Conservation (phyloP, 2,113 vertebrate species). For the Sterna hirundo region DNA sequence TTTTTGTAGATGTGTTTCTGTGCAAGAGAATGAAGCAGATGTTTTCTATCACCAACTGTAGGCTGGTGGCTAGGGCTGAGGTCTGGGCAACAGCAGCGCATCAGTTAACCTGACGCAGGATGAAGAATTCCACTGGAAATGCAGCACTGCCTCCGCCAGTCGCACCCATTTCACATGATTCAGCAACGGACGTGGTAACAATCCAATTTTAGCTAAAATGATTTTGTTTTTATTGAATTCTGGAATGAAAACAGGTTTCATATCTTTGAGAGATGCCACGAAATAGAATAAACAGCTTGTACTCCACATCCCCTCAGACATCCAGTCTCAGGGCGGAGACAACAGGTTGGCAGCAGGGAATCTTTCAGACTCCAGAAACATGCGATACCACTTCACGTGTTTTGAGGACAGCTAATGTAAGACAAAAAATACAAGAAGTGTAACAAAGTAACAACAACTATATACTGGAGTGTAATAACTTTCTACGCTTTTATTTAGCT, state of each 20-base stretch:
- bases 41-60: background rate
- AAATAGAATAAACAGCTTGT: slow-evolving; percentile 42
- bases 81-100: background rate
- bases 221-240: slow-evolving; percentile 32
- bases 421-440: background rate
- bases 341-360: background rate
- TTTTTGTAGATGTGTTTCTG: background rate
- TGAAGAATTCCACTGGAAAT: background rate
- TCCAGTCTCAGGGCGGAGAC: background rate
- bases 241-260: background rate
- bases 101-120: accelerated
- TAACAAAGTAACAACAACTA: background rate
- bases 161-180: background rate
- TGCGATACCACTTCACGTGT: background rate
- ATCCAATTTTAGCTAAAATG: slow-evolving; percentile 33
- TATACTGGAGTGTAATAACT: background rate
- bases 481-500: background rate
- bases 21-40: background rate
- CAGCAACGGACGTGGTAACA: background rate
- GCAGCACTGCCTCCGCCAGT: background rate
- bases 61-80: background rate
- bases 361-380: background rate
- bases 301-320: background rate
- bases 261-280: background rate
- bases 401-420: background rate